Base-by-base conservation (phyloP, 2,888 invertebrate genomes). In the Drosophila mercatorum region DNA sequence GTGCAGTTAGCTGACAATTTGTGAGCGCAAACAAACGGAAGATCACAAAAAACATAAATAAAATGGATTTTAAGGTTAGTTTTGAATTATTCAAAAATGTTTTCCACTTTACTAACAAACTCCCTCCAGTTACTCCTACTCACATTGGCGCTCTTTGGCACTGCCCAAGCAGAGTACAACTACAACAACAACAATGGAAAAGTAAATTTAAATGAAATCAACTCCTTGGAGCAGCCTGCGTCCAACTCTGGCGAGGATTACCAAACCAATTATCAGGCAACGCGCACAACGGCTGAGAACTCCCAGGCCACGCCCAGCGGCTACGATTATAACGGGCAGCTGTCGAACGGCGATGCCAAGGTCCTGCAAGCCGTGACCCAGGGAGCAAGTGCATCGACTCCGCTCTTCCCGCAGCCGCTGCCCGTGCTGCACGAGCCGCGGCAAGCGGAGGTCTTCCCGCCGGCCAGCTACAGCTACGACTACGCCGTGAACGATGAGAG, bases 401-500 rank as follows among this genome's bases (percentile, higher is more conserved):
- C 68, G 3, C 69, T 80, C 0, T 70, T 73, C 17, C 73, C 72
- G 0, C 68, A 51, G 6, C 77, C 71, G 0, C n/a, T 68, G 53
- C 75, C 74, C 1, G 63, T 72, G 34, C 46, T 71, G 28, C 72
- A 65, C 0, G 72, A 81, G 17, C 56, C 70, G 12, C 70, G 68
- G n/a, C 67, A 72, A 26, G 63, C 66, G 6, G 89, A 80, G 51
- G 65, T 84, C 52, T 86, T 81, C 61, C 78, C 90, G 0, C 92
- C 90, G 0, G 90, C 91, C 14, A 88, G 87, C 58, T 92, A 92
- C 40, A 92, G 92, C 57, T 94, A 91, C 75, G 92, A 90, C 46
- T 94, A 94, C 72, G 91, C 91, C 43, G 93, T 94, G 1, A 92
- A 93, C 69, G 93, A 94, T 75, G 92, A 92, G 51, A 91, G 83